Evolutionary conservation across 2,113 vertebrate species (phyloP).

Genomic region (Hippotragus niger): DNA sequence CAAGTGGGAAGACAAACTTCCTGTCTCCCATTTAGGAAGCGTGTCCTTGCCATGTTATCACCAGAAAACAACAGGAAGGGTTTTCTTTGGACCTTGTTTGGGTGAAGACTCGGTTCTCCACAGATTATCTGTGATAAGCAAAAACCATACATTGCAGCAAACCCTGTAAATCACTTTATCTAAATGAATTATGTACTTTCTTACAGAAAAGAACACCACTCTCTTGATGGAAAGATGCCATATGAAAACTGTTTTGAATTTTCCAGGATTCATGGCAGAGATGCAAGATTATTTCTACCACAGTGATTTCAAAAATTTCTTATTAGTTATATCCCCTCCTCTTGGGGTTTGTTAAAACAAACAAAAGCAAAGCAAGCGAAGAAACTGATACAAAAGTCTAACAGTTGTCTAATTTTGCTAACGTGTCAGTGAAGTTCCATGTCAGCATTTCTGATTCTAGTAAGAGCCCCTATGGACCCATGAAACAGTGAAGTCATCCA

Average conservation of each 20-base stretch:
- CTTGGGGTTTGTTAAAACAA: constrained; percentile 54
- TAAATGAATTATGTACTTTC: constrained; percentile 1
- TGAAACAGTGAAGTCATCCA: constrained; percentile 53
- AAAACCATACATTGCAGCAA: not conserved
- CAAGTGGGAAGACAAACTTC: not conserved
- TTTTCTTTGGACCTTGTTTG: not conserved
- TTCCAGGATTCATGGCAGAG: not conserved
- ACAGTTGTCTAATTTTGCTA: not conserved
- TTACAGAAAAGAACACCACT: not conserved
- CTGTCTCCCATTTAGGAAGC: not conserved
- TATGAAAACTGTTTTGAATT: constrained; percentile 23
- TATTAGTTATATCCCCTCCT: constrained; percentile 12
- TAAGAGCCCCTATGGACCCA: constrained; percentile 33
- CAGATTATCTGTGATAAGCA: constrained; percentile 6
- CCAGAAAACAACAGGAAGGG: not conserved
- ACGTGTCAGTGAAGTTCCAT: constrained; percentile 45
- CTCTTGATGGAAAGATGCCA: not conserved
- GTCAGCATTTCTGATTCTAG: constrained; percentile 51
- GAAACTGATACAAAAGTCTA: constrained; percentile 11
- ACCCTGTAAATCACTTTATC: not conserved
- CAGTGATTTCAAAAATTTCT: not conserved
- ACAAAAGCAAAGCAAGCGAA: constrained; percentile 37
- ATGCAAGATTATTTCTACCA: constrained; percentile 29
- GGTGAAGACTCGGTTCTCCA: constrained; percentile 3
- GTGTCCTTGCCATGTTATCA: not conserved